These are phyloP conservation scores for Lamellibrachia satsuma DNA, from an alignment of 2,888 invertebrate genomes.

Conservation along the genomic window DNA sequence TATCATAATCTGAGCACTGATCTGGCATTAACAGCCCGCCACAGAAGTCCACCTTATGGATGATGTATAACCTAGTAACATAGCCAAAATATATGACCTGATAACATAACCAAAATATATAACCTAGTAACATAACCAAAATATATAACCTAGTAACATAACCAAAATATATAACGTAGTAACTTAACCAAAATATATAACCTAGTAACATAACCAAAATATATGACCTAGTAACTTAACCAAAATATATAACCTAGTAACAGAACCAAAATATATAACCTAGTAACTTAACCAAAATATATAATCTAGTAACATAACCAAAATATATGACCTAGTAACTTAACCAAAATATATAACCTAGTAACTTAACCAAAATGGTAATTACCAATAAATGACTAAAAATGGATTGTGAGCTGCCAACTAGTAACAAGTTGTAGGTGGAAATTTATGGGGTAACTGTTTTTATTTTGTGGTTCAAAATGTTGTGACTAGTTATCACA, in stretches of 20 bases:
- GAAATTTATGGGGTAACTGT: neutral
- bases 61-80: neutral
- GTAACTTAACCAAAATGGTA: neutral
- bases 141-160: no score
- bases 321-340: no score
- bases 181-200: neutral
- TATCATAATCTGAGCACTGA: neutral
- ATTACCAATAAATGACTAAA: neutral
- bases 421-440: neutral
- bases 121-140: no score
- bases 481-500: no score
- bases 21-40: neutral
- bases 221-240: no score
- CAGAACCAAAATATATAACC: neutral
- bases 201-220: no score
- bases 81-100: neutral
- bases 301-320: no score
- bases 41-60: neutral
- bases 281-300: neutral
- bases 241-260: no score
- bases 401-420: neutral
- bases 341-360: no score
- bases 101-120: neutral
- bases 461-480: neutral
- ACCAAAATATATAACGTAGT: neutral